phyloP scores from a whole-genome alignment of 2,113 vertebrate genomes.

The Tachycineta bicolor region DNA sequence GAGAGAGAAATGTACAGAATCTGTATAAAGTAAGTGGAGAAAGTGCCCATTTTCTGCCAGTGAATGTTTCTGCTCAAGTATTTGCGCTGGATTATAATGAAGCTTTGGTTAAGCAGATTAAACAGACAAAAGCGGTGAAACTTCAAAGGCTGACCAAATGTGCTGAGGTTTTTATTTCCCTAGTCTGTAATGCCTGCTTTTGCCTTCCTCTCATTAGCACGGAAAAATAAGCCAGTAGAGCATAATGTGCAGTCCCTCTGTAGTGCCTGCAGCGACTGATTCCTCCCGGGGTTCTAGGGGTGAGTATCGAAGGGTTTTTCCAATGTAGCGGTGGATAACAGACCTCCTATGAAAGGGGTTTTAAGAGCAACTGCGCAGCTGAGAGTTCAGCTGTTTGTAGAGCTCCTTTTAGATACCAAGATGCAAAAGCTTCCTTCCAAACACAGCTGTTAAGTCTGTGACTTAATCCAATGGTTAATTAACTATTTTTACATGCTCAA shows the following conservation, averaged over 20 bases:
- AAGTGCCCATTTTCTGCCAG: not conserved
- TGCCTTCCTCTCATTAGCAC: conserved; percentile 30
- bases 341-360: not conserved
- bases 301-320: not conserved
- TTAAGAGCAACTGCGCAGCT: not conserved
- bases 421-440: not conserved
- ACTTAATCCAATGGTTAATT: not conserved
- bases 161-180: conserved; percentile 42
- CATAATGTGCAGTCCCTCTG: not conserved
- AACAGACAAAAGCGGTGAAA: conserved; percentile 66
- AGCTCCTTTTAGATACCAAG: not conserved
- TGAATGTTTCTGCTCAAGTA: conserved; percentile 18
- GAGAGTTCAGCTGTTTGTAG: not conserved
- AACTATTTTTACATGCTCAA: not conserved
- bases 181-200: conserved; percentile 2
- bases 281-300: not conserved
- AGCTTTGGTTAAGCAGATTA: conserved; percentile 76
- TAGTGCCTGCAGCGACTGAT: not conserved
- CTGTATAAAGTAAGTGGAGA: not conserved
- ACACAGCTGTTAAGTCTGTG: not conserved
- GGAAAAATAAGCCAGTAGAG: conserved; percentile 10
- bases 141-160: conserved; percentile 50
- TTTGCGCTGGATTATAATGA: conserved; percentile 68
- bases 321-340: not conserved
- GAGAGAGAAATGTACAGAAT: not conserved